phyloP scores from a whole-genome alignment of 2,797 vertebrate species.

The Esox masquinongy region DNA sequence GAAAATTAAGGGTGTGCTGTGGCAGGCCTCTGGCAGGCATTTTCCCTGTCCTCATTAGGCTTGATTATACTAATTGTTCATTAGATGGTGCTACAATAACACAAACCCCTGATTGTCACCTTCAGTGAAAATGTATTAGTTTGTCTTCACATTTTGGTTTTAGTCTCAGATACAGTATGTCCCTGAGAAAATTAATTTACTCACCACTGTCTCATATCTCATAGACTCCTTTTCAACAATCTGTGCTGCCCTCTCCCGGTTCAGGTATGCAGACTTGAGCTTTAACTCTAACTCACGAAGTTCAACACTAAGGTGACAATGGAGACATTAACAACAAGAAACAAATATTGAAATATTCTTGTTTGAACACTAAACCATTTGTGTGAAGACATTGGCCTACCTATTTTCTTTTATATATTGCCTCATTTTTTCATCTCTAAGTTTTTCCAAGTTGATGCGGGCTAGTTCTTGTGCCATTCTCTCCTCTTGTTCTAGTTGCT shows the following conservation, averaged over 20 bases:
- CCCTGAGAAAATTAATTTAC: conserved; percentile 24
- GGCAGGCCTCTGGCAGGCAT: no score
- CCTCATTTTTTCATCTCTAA: conserved; percentile 85
- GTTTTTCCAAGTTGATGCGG: conserved; percentile 73
- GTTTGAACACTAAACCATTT: neutral
- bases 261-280: conserved; percentile 86
- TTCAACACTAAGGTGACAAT: conserved; percentile 77
- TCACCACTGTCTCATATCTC: conserved; percentile 84
- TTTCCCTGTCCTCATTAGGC: no score
- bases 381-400: conserved; percentile 57
- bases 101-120: no score
- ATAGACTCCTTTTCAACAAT: conserved; percentile 85
- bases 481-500: conserved; percentile 82
- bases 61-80: no score
- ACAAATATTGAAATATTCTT: neutral
- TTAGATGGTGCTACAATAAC: no score
- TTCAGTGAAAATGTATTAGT: no score
- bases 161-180: neutral
- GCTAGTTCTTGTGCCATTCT: conserved; percentile 82
- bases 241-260: conserved; percentile 87
- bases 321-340: neutral
- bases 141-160: neutral
- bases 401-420: conserved; percentile 88
- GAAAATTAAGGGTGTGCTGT: no score
- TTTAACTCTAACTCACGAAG: conserved; percentile 88